Percentiles rank a stretch among this genome's conserved stretches.
These are phyloP conservation scores for Melospiza georgiana DNA, from an alignment of 2,113 vertebrate genomes.

Conservation along the genomic window DNA sequence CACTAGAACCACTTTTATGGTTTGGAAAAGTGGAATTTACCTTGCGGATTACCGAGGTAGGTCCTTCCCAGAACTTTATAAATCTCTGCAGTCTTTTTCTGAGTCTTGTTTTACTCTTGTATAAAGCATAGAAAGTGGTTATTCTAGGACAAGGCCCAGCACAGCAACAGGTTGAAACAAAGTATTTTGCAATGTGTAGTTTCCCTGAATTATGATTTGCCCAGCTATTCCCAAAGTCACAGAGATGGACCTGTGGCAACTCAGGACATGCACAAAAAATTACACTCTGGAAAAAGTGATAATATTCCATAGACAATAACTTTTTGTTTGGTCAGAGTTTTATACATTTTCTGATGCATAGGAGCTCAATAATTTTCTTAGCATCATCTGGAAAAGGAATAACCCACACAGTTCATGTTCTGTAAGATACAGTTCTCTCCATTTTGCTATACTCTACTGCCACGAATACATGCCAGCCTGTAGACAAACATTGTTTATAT, in stretches of 20 bases:
- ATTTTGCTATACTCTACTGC: neutral
- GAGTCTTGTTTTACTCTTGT: neutral
- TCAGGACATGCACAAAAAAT: neutral
- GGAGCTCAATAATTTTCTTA: neutral
- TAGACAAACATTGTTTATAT: neutral
- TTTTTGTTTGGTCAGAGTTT: fast-evolving
- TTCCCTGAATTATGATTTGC: neutral
- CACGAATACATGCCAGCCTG: neutral
- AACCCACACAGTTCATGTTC: neutral
- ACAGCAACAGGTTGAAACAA: neutral
- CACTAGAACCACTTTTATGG: neutral
- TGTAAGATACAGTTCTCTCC: neutral
- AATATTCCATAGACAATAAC: neutral
- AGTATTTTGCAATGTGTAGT: neutral
- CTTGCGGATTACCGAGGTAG: neutral
- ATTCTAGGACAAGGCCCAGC: neutral
- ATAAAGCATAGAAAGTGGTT: neutral
- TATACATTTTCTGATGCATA: neutral
- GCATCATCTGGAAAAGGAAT: neutral
- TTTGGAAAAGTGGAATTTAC: neutral
- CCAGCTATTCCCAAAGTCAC: neutral
- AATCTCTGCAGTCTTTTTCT: neutral
- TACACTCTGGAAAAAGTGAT: neutral
- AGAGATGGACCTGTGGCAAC: neutral
- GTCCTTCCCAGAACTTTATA: neutral